Conservation (phyloP, 2,888 invertebrate species). For the Odontocolon sp. region DNA sequence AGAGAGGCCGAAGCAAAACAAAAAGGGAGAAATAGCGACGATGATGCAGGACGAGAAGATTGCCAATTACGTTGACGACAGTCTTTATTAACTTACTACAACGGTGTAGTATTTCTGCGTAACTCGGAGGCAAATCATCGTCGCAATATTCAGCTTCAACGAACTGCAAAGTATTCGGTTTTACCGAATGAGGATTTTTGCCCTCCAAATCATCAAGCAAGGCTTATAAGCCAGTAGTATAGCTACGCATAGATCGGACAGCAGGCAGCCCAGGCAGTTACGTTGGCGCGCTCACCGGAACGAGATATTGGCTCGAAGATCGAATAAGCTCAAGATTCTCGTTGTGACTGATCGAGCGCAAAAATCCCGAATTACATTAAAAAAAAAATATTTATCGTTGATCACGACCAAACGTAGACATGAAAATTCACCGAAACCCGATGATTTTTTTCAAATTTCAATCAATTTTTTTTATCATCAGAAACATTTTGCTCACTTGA, state of each 20-base stretch:
- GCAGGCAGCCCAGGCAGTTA: background rate
- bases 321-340: constrained; percentile 58
- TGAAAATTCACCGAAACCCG: too few relatives aligned
- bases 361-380: constrained; percentile 51
- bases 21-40: background rate
- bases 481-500: background rate
- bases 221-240: constrained; percentile 4
- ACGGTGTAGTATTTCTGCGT: constrained; percentile 15
- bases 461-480: background rate
- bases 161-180: constrained; percentile 35
- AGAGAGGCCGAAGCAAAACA: background rate
- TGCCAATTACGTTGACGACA: constrained; percentile 49
- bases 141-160: constrained; percentile 18
- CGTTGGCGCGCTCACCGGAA: constrained; percentile 21
- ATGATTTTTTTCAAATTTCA: too few relatives aligned
- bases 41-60: constrained; percentile 11
- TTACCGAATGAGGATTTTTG: constrained; percentile 5
- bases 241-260: constrained; percentile 6
- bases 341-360: constrained; percentile 58
- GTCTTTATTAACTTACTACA: constrained; percentile 46
- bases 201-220: background rate
- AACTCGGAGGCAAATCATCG: background rate
- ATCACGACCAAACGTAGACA: background rate
- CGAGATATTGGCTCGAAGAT: constrained; percentile 57
- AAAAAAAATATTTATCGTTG: constrained; percentile 3